These are phyloP conservation scores for Dendrocincla fuliginosa DNA, from an alignment of 2,797 vertebrate species.

Conservation along the genomic window DNA sequence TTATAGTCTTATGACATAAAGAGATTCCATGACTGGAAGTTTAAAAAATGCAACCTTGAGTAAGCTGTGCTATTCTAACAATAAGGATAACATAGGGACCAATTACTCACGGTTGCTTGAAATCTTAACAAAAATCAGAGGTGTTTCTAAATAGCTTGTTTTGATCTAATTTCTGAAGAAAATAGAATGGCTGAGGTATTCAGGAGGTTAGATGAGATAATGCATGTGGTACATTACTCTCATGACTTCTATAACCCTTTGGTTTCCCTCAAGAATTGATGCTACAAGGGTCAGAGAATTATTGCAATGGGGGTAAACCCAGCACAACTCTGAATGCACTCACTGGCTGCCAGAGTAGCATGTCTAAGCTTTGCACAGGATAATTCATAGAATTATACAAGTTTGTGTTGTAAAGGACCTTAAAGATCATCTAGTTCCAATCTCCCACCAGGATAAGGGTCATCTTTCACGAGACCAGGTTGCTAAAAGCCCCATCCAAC, in stretches of 20 bases:
- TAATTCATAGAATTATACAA: background rate
- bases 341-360: background rate
- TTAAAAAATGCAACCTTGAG: background rate
- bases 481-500: background rate
- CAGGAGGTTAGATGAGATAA: conserved; percentile 9
- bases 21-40: background rate
- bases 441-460: background rate
- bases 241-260: background rate
- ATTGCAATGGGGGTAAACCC: background rate
- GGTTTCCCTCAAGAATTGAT: background rate
- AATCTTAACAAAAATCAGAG: conserved; percentile 1
- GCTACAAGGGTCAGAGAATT: background rate
- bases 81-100: background rate
- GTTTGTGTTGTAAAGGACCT: background rate
- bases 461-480: background rate
- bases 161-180: conserved; percentile 8
- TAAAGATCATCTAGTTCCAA: background rate
- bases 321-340: background rate
- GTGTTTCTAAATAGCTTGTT: background rate
- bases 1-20: background rate
- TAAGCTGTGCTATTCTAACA: background rate
- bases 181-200: background rate
- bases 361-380: background rate
- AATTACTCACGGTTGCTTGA: background rate
- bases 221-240: background rate